Evolutionary conservation across 2,113 vertebrate genomes (phyloP), one percentile per base, ranked within the genome.

Genomic region (Ammospiza caudacuta): DNA sequence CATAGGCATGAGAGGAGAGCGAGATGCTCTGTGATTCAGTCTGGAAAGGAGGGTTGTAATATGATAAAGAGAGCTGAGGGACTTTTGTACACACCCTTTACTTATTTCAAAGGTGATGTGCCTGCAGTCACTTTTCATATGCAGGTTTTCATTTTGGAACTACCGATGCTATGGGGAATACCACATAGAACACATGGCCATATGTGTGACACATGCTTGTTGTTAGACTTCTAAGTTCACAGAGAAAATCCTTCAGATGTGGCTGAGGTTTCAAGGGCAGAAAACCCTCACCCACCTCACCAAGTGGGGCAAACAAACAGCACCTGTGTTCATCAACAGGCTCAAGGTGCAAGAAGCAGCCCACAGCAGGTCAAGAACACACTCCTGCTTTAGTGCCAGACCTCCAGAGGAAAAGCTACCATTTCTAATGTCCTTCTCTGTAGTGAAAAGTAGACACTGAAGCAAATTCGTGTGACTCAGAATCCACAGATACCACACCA

Each of bases 141-240:
- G 6, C 64, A 77, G 16, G 14, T 49, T 47, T 67, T 72, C 4
- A 25, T 43, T 75, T 66, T 25, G 14, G 64, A 82, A 44, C 15
- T 28, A 6, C 1, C 28, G 62, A 28, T 79, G 52, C 52, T 46
- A 4, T 12, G 37, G 70, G 62, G 43, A 67, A 79, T 35, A 61
- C 20, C 41, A 27, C 46, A 59, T 11, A 49, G 47, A 25, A 47
- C 19, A 46, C 0, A 0, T 23, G 31, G 37, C 41, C 29, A 3
- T 1, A 6, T 29, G 14, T 14, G 5, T 14, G 43, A 33, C 67
- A 35, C 54, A 8, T 0, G 3, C 31, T 82, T 84, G 21, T 29
- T 16, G 5, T 90, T 66, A 64, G 24, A 61, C 8, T 69, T 3
- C 11, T 33, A 51, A 64, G 12, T 20, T 39, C 29, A 46, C 20